Percentiles rank a stretch among this genome's conserved stretches.
Conservation (phyloP, 2,888 invertebrate species). For the Tenodera sinensis region DNA sequence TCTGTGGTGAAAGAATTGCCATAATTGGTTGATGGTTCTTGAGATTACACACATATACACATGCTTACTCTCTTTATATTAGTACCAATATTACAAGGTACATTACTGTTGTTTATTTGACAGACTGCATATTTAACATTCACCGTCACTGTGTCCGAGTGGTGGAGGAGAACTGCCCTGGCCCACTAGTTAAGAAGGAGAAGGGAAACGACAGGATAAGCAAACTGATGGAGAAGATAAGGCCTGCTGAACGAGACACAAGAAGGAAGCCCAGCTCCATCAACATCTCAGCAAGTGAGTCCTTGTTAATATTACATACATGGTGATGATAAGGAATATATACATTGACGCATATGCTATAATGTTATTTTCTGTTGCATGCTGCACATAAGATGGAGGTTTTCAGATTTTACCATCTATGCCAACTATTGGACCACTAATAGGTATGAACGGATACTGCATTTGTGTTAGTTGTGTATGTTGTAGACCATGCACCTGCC, state of each 20-base stretch:
- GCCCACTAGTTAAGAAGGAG: constrained; percentile 58
- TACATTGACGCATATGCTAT: not conserved
- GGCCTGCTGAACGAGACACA: constrained; percentile 48
- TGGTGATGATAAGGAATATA: too few relatives aligned
- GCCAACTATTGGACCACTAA: not conserved
- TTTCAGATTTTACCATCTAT: constrained; percentile 2
- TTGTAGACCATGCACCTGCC: too few relatives aligned
- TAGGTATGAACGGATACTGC: not conserved
- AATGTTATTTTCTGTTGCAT: not conserved
- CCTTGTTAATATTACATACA: not conserved
- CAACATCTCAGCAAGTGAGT: constrained; percentile 47
- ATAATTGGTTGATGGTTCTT: too few relatives aligned
- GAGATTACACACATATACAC: too few relatives aligned
- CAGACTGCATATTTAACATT: constrained; percentile 84
- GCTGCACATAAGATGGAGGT: constrained; percentile 3
- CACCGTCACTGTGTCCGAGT: constrained; percentile 77
- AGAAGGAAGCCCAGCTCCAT: constrained; percentile 41
- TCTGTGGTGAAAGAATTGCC: too few relatives aligned
- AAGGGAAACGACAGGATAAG: constrained; percentile 68
- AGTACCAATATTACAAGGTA: not conserved
- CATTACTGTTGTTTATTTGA: constrained; percentile 32
- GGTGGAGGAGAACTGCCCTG: constrained; percentile 79
- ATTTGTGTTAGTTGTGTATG: too few relatives aligned
- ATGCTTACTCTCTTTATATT: too few relatives aligned
- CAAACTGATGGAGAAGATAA: constrained; percentile 66